A percentile compares a stretch with the other conserved stretches of the same genome.
Evolutionary conservation across 2,113 vertebrate genomes (phyloP).

Genomic region (Polypterus bichir): DNA sequence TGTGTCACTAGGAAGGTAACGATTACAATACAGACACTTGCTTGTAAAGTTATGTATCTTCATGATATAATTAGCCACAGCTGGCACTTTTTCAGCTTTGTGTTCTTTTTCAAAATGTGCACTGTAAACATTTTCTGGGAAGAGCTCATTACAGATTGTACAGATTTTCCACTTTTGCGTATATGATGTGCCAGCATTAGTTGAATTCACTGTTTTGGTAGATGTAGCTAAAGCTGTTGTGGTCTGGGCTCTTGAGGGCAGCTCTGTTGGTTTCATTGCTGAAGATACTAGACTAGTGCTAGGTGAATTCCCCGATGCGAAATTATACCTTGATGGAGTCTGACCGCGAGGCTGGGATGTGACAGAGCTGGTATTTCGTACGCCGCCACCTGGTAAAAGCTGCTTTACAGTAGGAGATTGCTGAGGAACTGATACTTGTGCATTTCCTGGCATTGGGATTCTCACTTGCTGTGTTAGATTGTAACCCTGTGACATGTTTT

Average conservation of each 20-base stretch:
- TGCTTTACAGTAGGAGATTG: conserved; percentile 83
- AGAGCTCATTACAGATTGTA: conserved; percentile 96
- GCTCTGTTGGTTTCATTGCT: conserved; percentile 63
- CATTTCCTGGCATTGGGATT: conserved; percentile 61
- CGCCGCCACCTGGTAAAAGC: conserved; percentile 61
- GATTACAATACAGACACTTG: conserved; percentile 97
- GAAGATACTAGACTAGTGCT: conserved; percentile 41
- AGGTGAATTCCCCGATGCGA: conserved; percentile 56
- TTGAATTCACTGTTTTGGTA: conserved; percentile 43
- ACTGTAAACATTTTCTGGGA: conserved; percentile 93
- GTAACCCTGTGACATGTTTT: conserved; percentile 54
- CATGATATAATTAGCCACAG: conserved; percentile 97
- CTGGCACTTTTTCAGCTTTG: conserved; percentile 94
- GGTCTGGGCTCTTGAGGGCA: conserved; percentile 65
- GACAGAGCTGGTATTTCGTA: conserved; percentile 58
- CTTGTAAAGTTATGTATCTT: conserved; percentile 98
- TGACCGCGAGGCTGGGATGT: conserved; percentile 47
- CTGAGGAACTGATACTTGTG: conserved; percentile 73
- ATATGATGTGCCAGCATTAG: conserved; percentile 70
- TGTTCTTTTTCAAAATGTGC: conserved; percentile 96
- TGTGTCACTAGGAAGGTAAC: conserved; percentile 91
- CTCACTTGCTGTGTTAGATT: conserved; percentile 68
- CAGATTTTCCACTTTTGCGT: conserved; percentile 98
- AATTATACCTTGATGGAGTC: conserved; percentile 50
- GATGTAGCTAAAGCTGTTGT: conserved; percentile 50